A percentile compares a stretch with the other conserved stretches of the same genome.
phyloP scores from a whole-genome alignment of 1,140 invertebrate species.

The Hylaeus anthracinus region DNA sequence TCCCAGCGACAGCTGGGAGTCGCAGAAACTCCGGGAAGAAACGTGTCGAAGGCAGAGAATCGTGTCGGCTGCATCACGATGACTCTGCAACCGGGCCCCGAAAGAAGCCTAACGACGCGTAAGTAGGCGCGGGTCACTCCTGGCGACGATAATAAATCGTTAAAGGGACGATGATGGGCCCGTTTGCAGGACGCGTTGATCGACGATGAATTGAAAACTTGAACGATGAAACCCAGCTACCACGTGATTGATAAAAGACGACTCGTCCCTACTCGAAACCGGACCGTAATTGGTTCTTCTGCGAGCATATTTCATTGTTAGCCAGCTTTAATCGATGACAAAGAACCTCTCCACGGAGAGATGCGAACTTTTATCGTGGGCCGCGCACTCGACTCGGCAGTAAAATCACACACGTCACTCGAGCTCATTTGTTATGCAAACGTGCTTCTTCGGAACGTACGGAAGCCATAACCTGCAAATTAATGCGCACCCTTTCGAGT shows the following conservation, averaged over 20 bases:
- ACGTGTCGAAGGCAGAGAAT: neutral
- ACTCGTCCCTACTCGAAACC: neutral
- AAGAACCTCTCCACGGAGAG: neutral
- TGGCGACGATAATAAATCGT: slow-evolving; percentile 62
- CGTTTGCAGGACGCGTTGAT: slow-evolving; percentile 53
- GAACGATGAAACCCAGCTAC: slow-evolving; percentile 48
- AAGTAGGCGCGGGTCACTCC: slow-evolving; percentile 39
- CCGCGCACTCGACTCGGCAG: neutral
- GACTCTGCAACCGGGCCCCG: slow-evolving; percentile 44
- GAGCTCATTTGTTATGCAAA: slow-evolving; percentile 51
- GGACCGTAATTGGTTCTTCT: slow-evolving; percentile 55
- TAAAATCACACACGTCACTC: slow-evolving; percentile 35
- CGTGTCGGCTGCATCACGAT: slow-evolving; percentile 43
- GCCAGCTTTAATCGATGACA: slow-evolving; percentile 36
- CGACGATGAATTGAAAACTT: slow-evolving; percentile 49
- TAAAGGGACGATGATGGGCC: slow-evolving; percentile 54
- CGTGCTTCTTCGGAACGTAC: slow-evolving; percentile 2
- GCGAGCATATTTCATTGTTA: slow-evolving; percentile 53
- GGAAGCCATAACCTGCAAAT: slow-evolving; percentile 23
- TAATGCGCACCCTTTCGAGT: no score
- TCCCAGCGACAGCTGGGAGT: slow-evolving; percentile 34
- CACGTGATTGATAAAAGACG: slow-evolving; percentile 42
- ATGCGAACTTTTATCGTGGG: slow-evolving; percentile 21
- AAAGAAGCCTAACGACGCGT: slow-evolving; percentile 52
- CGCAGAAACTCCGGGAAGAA: slow-evolving; percentile 28